Evolutionary conservation across 2,888 invertebrate species (phyloP).

Genomic region (Nysson spinosus): DNA sequence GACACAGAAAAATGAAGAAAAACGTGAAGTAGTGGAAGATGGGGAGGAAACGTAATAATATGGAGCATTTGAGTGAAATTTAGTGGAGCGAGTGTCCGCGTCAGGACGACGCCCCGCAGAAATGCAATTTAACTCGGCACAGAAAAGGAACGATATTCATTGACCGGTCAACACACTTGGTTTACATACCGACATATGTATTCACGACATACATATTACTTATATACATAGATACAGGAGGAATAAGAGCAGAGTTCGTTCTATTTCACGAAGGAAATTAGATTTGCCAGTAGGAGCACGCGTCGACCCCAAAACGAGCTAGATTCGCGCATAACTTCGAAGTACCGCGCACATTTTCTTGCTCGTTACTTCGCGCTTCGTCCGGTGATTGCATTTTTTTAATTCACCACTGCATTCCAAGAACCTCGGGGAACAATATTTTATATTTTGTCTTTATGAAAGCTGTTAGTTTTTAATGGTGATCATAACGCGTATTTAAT

Average conservation of each 20-base stretch:
- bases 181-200: not conserved
- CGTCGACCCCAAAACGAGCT: not conserved
- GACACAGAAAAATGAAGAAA: too few relatives aligned
- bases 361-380: not conserved
- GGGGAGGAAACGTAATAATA: not conserved
- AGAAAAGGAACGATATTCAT: conserved; percentile 37
- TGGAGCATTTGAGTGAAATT: conserved; percentile 35
- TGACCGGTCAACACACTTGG: conserved; percentile 32
- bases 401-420: too few relatives aligned
- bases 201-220: too few relatives aligned
- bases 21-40: too few relatives aligned
- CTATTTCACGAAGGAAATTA: conserved; percentile 23
- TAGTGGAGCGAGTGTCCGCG: conserved; percentile 39
- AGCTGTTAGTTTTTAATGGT: too few relatives aligned
- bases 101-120: conserved; percentile 45
- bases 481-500: too few relatives aligned
- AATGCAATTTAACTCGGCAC: conserved; percentile 54
- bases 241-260: conserved; percentile 28
- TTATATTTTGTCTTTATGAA: too few relatives aligned
- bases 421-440: too few relatives aligned
- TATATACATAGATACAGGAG: too few relatives aligned
- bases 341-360: not conserved
- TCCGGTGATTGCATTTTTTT: too few relatives aligned
- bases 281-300: conserved; percentile 6
- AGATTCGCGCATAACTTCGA: conserved; percentile 3